Evolutionary conservation across 2,113 vertebrate species (phyloP), one percentile per base, ranked within the genome.

Genomic region (Vireo altiloquus): DNA sequence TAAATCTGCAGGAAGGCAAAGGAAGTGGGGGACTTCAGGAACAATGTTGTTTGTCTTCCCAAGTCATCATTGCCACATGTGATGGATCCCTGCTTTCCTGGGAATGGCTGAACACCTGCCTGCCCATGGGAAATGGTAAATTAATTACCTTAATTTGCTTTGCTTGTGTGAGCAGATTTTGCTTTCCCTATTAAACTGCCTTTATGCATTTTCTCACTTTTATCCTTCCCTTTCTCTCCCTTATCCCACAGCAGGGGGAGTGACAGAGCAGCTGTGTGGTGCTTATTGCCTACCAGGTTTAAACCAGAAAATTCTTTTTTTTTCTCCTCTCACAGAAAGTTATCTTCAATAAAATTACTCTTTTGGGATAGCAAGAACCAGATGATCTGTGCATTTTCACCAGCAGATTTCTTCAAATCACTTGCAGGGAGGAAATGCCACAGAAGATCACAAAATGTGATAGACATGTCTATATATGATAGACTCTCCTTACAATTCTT

Each of bases 1-100:
- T 21, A 63, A 49, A 44, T 79, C 15, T 46, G 27, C 6, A 4
- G 6, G 4, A 17, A 56, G 28, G 31, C 22, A 7, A 9, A 49
- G 15, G 17, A 80, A 70, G 3, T 16, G 13, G 9, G 2, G 3
- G 3, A 52, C 6, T 13, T 61, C 47, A 2, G 1, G 7, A 61
- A 15, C 13, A 13, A 57, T 9, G 7, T 5, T 13, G 0, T 77
- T 53, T 72, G 16, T 40, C 24, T 77, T 68, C 49, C 35, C 7
- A 23, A 19, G 5, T 53, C 53, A 44, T 2, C 0, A 2, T 3
- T 31, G 23, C 23, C 39, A 49, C 1, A 0, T 1, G 6, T 46
- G 15, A 37, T 39, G 24, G 47, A 68, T 52, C 31, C 28, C 8
- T 44, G 19, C 27, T 87, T 71, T 77, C 39, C 64, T 50, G 44